Conservation (phyloP, 2,888 invertebrate species). For the Ectobius pallidus region DNA sequence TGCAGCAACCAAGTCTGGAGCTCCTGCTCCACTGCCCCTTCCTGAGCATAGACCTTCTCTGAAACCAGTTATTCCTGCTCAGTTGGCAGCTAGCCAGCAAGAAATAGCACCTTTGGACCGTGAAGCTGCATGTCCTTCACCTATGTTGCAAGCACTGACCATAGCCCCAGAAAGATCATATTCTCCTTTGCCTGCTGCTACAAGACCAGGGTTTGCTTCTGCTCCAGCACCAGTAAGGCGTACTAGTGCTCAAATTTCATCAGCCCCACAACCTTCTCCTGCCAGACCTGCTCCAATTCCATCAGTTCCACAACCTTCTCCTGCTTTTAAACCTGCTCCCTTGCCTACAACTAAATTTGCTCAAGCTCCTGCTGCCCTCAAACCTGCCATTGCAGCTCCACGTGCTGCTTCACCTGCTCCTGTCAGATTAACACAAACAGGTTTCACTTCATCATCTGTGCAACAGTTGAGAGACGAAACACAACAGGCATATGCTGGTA, state of each 20-base stretch:
- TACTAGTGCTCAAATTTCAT: slow-evolving; percentile 69
- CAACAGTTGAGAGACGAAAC: slow-evolving; percentile 14
- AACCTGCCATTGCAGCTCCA: neutral
- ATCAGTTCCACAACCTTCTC: neutral
- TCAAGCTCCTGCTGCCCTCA: neutral
- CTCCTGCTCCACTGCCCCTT: no score
- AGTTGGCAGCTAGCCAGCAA: neutral
- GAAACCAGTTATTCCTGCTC: neutral
- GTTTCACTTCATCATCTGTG: neutral
- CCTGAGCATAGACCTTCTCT: no score
- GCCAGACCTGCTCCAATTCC: neutral
- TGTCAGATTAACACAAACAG: neutral
- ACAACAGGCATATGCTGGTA: neutral
- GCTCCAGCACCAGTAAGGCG: slow-evolving; percentile 58
- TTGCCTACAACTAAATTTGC: neutral
- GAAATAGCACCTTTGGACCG: neutral
- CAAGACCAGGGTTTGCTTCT: neutral
- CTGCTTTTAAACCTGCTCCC: neutral
- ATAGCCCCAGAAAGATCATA: slow-evolving; percentile 70
- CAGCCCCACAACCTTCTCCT: slow-evolving; percentile 58
- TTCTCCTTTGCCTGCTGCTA: slow-evolving; percentile 57
- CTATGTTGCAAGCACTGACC: slow-evolving; percentile 70
- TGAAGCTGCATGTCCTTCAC: slow-evolving; percentile 54
- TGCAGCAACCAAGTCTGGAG: no score
- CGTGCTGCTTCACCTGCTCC: neutral